These are phyloP conservation scores for Passer domesticus DNA, from an alignment of 2,113 vertebrate species.

Conservation along the genomic window DNA sequence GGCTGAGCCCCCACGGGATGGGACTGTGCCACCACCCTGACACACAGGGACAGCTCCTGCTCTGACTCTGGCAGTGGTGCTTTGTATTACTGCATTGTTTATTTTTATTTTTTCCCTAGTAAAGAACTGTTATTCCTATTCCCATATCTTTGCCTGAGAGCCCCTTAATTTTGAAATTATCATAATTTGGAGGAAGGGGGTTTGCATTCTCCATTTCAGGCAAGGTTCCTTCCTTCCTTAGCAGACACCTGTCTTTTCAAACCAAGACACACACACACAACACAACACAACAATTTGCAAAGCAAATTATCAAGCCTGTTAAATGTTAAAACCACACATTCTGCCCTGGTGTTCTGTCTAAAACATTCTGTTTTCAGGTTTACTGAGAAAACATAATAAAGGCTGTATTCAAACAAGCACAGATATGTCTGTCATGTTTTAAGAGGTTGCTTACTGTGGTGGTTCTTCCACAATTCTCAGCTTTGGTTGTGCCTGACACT, in stretches of 20 bases:
- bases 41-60: too few species aligned
- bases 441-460: not conserved
- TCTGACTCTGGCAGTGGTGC: too few species aligned
- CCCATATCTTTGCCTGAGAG: too few species aligned
- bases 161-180: not conserved
- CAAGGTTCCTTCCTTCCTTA: not conserved
- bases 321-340: not conserved
- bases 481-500: not conserved
- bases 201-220: not conserved
- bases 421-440: not conserved
- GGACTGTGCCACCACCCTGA: too few species aligned
- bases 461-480: not conserved
- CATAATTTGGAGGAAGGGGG: not conserved
- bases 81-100: too few species aligned
- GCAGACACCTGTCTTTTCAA: not conserved
- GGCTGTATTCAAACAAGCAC: not conserved
- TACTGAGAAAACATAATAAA: not conserved
- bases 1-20: too few species aligned
- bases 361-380: not conserved
- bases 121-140: too few species aligned
- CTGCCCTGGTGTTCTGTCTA: accelerated
- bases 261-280: not conserved
- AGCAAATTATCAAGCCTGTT: not conserved
- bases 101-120: too few species aligned
- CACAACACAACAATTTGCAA: not conserved